Evolutionary conservation across 2,888 invertebrate species (phyloP).

Genomic region (Leptopilina myrica): DNA sequence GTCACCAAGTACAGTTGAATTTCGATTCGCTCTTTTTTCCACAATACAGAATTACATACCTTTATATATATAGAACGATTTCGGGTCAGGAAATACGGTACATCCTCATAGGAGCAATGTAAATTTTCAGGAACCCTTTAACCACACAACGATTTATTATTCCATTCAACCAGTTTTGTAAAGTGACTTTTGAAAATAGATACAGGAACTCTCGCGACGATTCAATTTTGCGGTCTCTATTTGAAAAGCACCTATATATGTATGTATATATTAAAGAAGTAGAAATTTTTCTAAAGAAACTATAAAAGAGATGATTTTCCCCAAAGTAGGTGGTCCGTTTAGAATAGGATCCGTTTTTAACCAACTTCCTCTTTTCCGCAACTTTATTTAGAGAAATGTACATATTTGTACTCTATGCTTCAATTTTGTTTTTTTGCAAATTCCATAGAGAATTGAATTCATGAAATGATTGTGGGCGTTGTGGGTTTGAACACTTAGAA

Average conservation of each 20-base stretch:
- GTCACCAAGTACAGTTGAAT: background rate
- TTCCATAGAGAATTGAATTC: background rate
- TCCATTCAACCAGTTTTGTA: background rate
- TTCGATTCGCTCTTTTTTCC: conserved; percentile 32
- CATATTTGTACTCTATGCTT: background rate
- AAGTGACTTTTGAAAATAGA: conserved; percentile 31
- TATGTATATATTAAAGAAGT: background rate
- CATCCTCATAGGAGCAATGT: background rate
- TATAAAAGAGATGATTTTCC: background rate
- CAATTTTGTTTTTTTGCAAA: conserved; percentile 10
- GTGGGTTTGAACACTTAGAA: conserved; percentile 12
- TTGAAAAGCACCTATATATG: conserved; percentile 13
- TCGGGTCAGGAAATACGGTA: conserved; percentile 20
- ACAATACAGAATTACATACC: conserved; percentile 25
- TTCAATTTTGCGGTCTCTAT: conserved; percentile 35
- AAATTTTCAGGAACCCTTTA: conserved; percentile 33
- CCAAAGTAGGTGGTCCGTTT: conserved; percentile 35
- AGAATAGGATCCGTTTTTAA: background rate
- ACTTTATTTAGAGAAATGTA: no score
- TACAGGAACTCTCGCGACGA: conserved; percentile 28
- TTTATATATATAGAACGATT: background rate
- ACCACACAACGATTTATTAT: conserved; percentile 27
- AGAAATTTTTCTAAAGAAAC: background rate
- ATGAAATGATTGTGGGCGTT: background rate
- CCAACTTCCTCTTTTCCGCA: background rate